These are phyloP conservation scores for Brienomyrus longianalis DNA, from an alignment of 2,113 vertebrate genomes.

Conservation along the genomic window DNA sequence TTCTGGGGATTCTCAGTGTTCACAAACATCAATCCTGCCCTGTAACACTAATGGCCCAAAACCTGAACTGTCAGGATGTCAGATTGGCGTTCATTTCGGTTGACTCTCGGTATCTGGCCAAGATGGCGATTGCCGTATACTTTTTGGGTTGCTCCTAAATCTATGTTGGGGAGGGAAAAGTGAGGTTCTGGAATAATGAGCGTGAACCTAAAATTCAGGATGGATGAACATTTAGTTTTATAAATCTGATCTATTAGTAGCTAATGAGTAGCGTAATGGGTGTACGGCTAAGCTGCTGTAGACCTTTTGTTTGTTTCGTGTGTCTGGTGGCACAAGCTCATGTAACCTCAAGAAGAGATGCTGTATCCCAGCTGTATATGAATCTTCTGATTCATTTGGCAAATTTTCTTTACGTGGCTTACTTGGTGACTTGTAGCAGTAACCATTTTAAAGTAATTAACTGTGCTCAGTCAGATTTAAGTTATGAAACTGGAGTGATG, in stretches of 20 bases:
- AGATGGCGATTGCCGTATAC: background rate
- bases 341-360: background rate
- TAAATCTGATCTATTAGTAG: background rate
- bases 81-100: background rate
- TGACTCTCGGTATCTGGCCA: background rate
- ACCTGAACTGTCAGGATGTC: background rate
- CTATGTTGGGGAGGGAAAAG: background rate
- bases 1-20: background rate
- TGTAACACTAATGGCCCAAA: background rate
- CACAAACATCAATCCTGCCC: background rate
- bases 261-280: background rate
- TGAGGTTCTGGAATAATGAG: background rate
- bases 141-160: background rate
- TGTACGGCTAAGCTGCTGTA: background rate
- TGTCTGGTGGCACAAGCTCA: background rate
- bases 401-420: background rate
- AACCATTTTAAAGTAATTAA: background rate
- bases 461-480: background rate
- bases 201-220: background rate
- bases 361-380: background rate
- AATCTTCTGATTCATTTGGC: background rate
- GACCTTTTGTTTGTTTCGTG: background rate
- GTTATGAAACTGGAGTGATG: background rate
- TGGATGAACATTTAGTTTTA: background rate
- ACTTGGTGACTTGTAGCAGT: background rate